Evolutionary conservation across 2,888 invertebrate species (phyloP).

Genomic region (Anodontia alba): DNA sequence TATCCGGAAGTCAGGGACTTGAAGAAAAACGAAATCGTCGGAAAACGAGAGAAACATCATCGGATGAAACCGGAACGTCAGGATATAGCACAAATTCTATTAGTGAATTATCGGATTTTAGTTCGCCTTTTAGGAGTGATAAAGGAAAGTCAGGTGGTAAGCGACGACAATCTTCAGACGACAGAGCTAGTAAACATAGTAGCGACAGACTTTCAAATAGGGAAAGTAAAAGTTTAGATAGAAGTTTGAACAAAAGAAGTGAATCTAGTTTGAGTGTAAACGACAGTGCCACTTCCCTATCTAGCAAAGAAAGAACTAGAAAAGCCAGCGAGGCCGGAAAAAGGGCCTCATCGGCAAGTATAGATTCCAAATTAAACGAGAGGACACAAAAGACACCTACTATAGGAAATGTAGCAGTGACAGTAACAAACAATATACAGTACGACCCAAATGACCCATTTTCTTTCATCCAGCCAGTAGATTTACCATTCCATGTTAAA

Average conservation of each 20-base stretch:
- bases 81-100: conserved; percentile 67
- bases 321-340: conserved; percentile 30
- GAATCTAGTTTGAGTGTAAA: conserved; percentile 50
- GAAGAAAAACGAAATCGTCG: conserved; percentile 50
- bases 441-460: conserved; percentile 67
- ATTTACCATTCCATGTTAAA: conserved; percentile 62
- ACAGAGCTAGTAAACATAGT: conserved; percentile 41
- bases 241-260: conserved; percentile 17
- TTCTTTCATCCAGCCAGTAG: conserved; percentile 68
- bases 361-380: conserved; percentile 36
- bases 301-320: conserved; percentile 31
- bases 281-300: conserved; percentile 49
- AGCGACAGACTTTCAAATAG: conserved; percentile 9
- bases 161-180: conserved; percentile 32
- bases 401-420: conserved; percentile 59
- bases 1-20: conserved; percentile 38
- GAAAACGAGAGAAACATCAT: conserved; percentile 23
- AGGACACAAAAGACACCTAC: conserved; percentile 36
- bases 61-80: conserved; percentile 56
- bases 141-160: neutral
- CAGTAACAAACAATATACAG: conserved; percentile 56
- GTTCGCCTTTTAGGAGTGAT: conserved; percentile 23
- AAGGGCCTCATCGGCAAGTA: conserved; percentile 39
- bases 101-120: conserved; percentile 69
- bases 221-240: neutral